phyloP scores from a whole-genome alignment of 2,888 invertebrate species.

The Sesamia inferens region DNA sequence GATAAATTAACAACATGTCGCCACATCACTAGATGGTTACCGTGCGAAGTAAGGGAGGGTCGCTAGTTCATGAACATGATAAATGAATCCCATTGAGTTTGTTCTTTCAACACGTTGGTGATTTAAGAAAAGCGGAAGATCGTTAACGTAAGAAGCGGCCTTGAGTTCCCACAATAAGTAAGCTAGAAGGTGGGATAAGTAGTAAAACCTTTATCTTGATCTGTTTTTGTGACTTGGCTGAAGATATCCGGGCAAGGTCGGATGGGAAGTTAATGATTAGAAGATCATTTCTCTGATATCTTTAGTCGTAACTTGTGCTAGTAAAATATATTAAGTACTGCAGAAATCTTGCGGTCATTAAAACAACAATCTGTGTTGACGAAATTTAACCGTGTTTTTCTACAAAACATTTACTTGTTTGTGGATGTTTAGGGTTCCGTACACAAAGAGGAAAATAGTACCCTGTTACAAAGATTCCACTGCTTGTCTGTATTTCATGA shows the following conservation, averaged over 20 bases:
- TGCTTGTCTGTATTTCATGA: no score
- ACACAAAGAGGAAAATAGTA: no score
- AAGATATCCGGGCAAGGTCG: neutral
- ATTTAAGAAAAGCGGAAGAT: conserved; percentile 9
- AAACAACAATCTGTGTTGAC: neutral
- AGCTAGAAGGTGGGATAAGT: neutral
- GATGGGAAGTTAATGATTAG: neutral
- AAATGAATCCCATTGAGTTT: conserved; percentile 33
- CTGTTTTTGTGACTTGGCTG: conserved; percentile 25
- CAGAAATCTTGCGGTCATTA: neutral
- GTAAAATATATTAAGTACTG: conserved; percentile 2
- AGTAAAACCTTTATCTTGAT: conserved; percentile 25
- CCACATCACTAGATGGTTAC: neutral
- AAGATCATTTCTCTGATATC: neutral
- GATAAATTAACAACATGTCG: neutral
- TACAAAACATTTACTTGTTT: neutral
- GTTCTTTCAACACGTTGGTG: neutral
- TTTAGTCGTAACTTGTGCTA: neutral
- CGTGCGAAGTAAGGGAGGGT: neutral
- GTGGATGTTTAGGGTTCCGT: neutral
- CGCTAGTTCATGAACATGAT: conserved; percentile 24
- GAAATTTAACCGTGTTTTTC: neutral
- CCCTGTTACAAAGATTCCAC: no score
- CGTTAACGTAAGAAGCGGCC: conserved; percentile 5
- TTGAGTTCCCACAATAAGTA: conserved; percentile 13